Base-by-base conservation (phyloP, 1,140 invertebrate species). In the Belonocnema kinseyi region DNA sequence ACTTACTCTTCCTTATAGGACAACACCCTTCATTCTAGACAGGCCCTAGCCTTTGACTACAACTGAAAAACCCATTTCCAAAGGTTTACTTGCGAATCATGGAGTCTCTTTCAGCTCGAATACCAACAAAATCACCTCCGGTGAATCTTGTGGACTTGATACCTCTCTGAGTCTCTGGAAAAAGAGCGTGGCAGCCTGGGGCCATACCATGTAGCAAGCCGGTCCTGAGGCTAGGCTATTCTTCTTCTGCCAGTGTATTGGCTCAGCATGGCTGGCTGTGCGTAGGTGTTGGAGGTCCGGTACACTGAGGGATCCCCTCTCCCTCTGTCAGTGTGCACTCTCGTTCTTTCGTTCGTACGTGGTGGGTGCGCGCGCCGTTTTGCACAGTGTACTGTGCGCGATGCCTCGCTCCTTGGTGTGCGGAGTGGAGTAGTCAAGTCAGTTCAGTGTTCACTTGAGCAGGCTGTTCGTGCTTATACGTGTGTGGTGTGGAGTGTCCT, bases 401-500 rank as follows among this genome's bases (percentile, higher is more conserved):
- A 71, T 80, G 70, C 72, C 17, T 72, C 73, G 66, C 58, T 75
- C 73, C 75, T 75, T 79, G 73, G 80, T 83, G 83, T 79, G 81
- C 80, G 79, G 82, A 72, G 71, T 72, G 82, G 61, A 81, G 74
- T 66, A 82, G 83, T 85, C 82, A 78, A 79, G 80, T 52, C 80
- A 71, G 78, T 84, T 85, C 81, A 81, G 78, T 82, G 78, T 84
- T 85, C 81, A 81, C 80, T 82, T 80, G 82, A 85, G 74, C 81
- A 82, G 81, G 79, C 76, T 82, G 76, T 76, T 77, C 84, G 80
- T 79, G 79, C 76, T 74, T 80, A 81, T 78, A 81, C 82, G 80
- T 74, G 82, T 77, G 70, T 73, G 82, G 78, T 75, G 74, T 75
- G 40, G 58, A 70, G 72, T 40, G 21, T 5, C 61, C 40, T 46